Base-by-base conservation (phyloP, 1,140 invertebrate species). In the Dendrolimus punctatus region DNA sequence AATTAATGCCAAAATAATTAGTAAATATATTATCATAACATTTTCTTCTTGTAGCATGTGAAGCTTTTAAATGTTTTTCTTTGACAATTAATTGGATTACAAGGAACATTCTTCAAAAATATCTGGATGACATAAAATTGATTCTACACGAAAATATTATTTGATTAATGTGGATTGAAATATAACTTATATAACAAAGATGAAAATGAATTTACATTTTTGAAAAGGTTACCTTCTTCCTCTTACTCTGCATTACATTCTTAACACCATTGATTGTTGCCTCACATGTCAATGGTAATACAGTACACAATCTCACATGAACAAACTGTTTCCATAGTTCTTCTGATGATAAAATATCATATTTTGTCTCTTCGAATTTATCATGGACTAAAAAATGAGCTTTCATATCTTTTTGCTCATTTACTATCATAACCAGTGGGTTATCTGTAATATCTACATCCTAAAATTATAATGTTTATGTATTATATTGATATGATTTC, bases 401-500 rank as follows among this genome's bases (percentile, higher is more conserved):
- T 66, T 90, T 85, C 49, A 94, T 67, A 10, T 89, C 88, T 55
- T 89, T 88, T 49, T 86, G 70, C 8, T 89, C 83, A 56, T 87
- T 87, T 36, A 90, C 91, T 65, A 90, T 90, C 38, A 94, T 78
- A 55, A 93, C 82, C 43, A 94, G 85, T 39, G 92, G 93, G 84
- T 93, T 94, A 71, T 94, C 93, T 48, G 93, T 94, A 53, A 93
- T 91, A 76, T 94, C 92, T 61, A 94, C 90, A 72, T 92, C 90
- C 88, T 92, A 65, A 60, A 88, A 81, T 53, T 51, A 23, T 40
- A 57, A 6, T 42, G 0, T 41, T 39, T 10, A 36, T 58, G 39
- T 41, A 40, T 39, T 9, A 23, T 47, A 3, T 23, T 23, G 23
- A 23, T 23, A 23, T 23, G 23, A 23, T 23, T 23, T 23, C 23